phyloP scores from a whole-genome alignment of 1,140 invertebrate genomes.

The Zaprionus vittiger region DNA sequence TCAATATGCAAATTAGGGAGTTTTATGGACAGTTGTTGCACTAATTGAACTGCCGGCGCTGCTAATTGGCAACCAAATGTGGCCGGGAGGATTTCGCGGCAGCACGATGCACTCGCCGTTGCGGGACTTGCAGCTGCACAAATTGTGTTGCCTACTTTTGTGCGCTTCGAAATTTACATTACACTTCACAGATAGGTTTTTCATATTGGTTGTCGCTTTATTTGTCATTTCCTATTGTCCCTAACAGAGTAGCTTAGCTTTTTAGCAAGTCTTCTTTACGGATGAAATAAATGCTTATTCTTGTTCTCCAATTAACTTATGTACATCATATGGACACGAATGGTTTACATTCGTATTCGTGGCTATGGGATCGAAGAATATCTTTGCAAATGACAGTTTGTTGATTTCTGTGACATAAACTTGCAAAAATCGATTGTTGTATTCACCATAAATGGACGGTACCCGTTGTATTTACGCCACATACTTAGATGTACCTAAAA shows the following conservation, averaged over 20 bases:
- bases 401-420: not conserved
- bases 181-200: not conserved
- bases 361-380: conserved; percentile 14
- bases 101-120: not conserved
- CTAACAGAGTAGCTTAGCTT: not conserved
- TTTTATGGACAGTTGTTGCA: conserved; percentile 6
- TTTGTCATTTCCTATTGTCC: not conserved
- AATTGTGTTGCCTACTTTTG: not conserved
- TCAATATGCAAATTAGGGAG: conserved; percentile 7
- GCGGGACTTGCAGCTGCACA: not conserved
- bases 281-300: conserved; percentile 3
- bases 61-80: conserved; percentile 3
- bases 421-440: conserved; percentile 36
- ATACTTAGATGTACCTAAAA: conserved; percentile 28
- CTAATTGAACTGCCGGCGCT: conserved; percentile 1
- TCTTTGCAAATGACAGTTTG: conserved; percentile 3
- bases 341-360: conserved; percentile 41
- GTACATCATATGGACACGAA: conserved; percentile 31
- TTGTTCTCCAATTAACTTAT: conserved; percentile 39
- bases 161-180: not conserved
- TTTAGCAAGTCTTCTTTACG: conserved; percentile 10
- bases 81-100: not conserved
- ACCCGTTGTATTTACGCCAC: conserved; percentile 32
- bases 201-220: not conserved
- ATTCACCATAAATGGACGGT: conserved; percentile 47